Base-by-base conservation (phyloP, 2,888 invertebrate genomes). In the Caenorhabditis uteleia region DNA sequence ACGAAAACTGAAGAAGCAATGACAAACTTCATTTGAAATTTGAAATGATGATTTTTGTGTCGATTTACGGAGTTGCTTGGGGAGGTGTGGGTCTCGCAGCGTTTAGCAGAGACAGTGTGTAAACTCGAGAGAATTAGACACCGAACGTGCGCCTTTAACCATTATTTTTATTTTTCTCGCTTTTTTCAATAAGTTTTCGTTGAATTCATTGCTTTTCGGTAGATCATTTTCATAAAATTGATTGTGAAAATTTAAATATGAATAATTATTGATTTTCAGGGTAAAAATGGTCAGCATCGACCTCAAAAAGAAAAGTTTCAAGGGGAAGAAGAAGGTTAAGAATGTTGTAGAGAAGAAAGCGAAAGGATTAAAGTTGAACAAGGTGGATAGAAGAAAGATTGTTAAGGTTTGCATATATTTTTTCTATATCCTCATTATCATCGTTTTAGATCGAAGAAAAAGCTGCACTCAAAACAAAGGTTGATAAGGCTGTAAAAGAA, bases 291-390 rank as follows among this genome's bases (percentile, higher is more conserved):
- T 46, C 21, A 65, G 51, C 42, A 21, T 58, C n/a, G 58, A 58
- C 39, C 46, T 46, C 14, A 49, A 49, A 18, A 58, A 58, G 43
- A 65, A 65, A 16, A 59, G 60, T 16, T 60, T 54, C 44, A 66
- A 66, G 18, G 59, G 59, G 33, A 72, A 68, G 58, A 72, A 70
- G 68, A 75, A 70, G 53, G 70, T 68, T 23, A 68, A 69, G 26
- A 74, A 70, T 59, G 64, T 68, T 49, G 38, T 64, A 47, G 71
- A 70, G 33, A 75, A 75, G 53, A 70, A 74, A 51, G 64, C 62
- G 5, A 76, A 74, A 51, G 73, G 74, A 39, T 39, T 76, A 18
- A 67, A 71, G 23, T 56, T 74, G 21, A 76, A 71, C 47, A 60
- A 66, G 44, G 66, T 70, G 8, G 74, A 74, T 34, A 57, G 72